Evolutionary conservation across 2,888 invertebrate genomes (phyloP), one percentile per base, ranked within the genome.

Genomic region (Tetranychus truncatus): DNA sequence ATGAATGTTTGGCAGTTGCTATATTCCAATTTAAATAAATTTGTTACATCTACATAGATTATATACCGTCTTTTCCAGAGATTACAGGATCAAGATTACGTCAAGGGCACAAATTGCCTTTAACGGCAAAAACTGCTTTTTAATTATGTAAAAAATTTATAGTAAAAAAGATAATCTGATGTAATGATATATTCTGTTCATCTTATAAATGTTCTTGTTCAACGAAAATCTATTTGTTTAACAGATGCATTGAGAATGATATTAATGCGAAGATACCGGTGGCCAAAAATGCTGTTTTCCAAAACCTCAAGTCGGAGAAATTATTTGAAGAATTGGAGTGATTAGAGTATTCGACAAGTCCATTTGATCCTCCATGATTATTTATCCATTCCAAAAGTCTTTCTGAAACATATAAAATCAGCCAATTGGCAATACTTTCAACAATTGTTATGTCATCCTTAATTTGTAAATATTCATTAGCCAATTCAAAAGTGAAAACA

Each of bases 401-500:
- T 44, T 11, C 34, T 6, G 44, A 24, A 45, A 72, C 45, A 72
- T 72, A 72, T 11, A n/a, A 44, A 45, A 45, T n/a, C 34, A 72
- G 72, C 44, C 45, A 72, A 18, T 45, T 18, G n/a, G 72, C 44
- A 45, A 72, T 45, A 15, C 11, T 45, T 24, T 72, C 72, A 9
- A 72, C 34, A 0, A 45, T 45, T 11, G 21, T 21, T 69, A 6
- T 4, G 8, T 69, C 69, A 21, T 69, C 21, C 20, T 24, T 20
- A 11, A 24, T 69, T 5, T 24, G 69, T 6, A 20, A 69, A 24
- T 7, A 69, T 45, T 72, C 72, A 18, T 18, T 7, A 6, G 72
- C 44, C 15, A 72, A 45, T 72, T 72, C 72, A n/a, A n/a, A 45
- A 18, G 45, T 45, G 45, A 72, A 72, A 11, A 72, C 72, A 72